Evolutionary conservation across 2,113 vertebrate genomes (phyloP), one percentile per base, ranked within the genome.

Genomic region (Mormoops blainvillei): DNA sequence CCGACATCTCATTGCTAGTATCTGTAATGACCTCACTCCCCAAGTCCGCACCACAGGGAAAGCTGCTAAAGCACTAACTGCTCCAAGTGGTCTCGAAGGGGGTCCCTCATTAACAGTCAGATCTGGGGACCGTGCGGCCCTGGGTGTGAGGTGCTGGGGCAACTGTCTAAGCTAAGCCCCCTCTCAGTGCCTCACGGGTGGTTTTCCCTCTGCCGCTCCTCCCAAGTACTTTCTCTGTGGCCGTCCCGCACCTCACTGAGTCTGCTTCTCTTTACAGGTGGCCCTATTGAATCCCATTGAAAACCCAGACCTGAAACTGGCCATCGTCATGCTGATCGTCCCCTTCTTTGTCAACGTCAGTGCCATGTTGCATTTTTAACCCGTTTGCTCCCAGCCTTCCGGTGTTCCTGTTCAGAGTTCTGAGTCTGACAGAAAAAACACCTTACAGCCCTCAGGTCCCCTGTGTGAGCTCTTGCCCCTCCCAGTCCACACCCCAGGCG

Each of bases 261-360:
- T 95, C 65, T 91, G 97, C 95, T 97, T 98, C 98, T 98, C 56
- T 98, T 96, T 52, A 56, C 99, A 99, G 99, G 98, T 99, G 98
- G 98, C 99, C 97, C 98, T 99, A 74, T 96, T 99, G 98, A 99
- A 99, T 96, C 99, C 99, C 89, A 99, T 99, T 97, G 97, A 99
- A 92, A 99, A 99, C 97, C 99, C 99, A 82, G 98, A 99, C 94
- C 78, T 99, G 99, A 99, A 99, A 96, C 98, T 99, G 98, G 99
- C 99, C 94, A 99, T 99, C 78, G 99, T 99, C 98, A 99, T 99
- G 99, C 99, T 99, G 97, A 99, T 99, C 77, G 99, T 99, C 87
- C 99, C 99, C 45, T 99, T 99, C 98, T 99, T 99, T 97, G 98
- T 99, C 96, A 99, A 99, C 50, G 99, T 99, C 98, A 99, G 99